These are phyloP conservation scores for Palythoa heliodiscus DNA, from an alignment of 92 coral and sea anemone genomes.

Conservation along the genomic window DNA sequence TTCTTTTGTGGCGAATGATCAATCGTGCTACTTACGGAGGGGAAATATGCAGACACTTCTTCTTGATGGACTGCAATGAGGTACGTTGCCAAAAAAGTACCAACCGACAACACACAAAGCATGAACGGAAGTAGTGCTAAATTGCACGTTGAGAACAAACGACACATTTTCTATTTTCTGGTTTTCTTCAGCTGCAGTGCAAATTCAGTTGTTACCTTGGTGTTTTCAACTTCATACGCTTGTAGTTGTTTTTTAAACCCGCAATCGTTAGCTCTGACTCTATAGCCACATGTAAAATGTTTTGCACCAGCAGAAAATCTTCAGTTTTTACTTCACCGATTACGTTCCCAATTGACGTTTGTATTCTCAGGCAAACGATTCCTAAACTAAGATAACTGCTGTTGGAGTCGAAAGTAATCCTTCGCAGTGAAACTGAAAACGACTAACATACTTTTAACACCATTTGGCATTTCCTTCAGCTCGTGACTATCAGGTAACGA, in stretches of 20 bases:
- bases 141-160: slow-evolving; percentile 55
- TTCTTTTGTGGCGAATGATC: slow-evolving; percentile 81
- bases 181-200: neutral
- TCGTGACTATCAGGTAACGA: neutral
- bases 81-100: slow-evolving; percentile 70
- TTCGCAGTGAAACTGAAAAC: neutral
- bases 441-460: neutral
- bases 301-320: too few species aligned
- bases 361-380: neutral
- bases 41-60: slow-evolving; percentile 81
- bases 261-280: too few species aligned
- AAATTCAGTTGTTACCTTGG: neutral
- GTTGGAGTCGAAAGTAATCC: neutral
- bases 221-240: neutral
- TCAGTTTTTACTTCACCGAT: too few species aligned
- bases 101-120: slow-evolving; percentile 55
- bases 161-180: slow-evolving; percentile 43
- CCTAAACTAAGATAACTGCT: neutral
- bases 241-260: neutral
- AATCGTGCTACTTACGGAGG: slow-evolving; percentile 68
- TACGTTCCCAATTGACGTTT: too few species aligned
- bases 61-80: slow-evolving; percentile 51
- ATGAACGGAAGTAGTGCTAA: slow-evolving; percentile 74
- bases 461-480: neutral
- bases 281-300: too few species aligned